A percentile compares a stretch with the other conserved stretches of the same genome.
Evolutionary conservation across 2,113 vertebrate genomes (phyloP).

Genomic region (Rhea americana): DNA sequence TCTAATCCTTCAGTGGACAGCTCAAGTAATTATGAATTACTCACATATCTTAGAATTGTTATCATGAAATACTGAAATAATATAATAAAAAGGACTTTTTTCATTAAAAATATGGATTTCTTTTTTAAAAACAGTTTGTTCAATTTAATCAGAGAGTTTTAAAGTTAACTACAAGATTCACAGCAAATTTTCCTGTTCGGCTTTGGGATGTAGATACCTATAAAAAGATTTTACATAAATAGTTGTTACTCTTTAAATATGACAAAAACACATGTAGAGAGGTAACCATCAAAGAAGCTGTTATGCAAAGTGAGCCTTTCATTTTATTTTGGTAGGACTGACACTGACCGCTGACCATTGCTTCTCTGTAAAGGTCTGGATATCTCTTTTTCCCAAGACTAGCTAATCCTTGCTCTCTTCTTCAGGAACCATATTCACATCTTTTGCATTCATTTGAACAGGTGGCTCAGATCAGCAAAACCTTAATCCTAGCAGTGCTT

Average conservation of each 20-base stretch:
- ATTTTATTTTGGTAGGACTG: conserved; percentile 22
- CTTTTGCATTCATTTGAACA: conserved; percentile 47
- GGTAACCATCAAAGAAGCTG: not conserved
- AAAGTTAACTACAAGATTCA: not conserved
- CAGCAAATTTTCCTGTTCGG: not conserved
- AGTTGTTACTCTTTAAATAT: not conserved
- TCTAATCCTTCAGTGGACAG: conserved; percentile 24
- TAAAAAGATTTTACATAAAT: not conserved
- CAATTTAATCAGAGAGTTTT: not conserved
- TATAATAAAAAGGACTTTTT: not conserved
- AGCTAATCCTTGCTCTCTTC: conserved; percentile 40
- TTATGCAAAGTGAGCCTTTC: conserved; percentile 1
- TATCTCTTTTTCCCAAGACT: conserved; percentile 27
- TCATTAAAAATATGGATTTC: not conserved
- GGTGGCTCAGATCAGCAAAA: conserved; percentile 63
- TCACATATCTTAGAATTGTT: not conserved
- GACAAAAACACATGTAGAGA: not conserved
- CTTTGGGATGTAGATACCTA: not conserved
- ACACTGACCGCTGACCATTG: conserved; percentile 37
- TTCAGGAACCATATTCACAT: conserved; percentile 8
- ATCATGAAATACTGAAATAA: conserved; percentile 12
- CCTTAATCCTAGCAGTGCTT: conserved; percentile 59
- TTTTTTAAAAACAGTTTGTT: not conserved
- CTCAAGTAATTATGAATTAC: conserved; percentile 22
- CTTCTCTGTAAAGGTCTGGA: conserved; percentile 12